Evolutionary conservation across 2,888 invertebrate genomes (phyloP).

Genomic region (Latheticus oryzae): DNA sequence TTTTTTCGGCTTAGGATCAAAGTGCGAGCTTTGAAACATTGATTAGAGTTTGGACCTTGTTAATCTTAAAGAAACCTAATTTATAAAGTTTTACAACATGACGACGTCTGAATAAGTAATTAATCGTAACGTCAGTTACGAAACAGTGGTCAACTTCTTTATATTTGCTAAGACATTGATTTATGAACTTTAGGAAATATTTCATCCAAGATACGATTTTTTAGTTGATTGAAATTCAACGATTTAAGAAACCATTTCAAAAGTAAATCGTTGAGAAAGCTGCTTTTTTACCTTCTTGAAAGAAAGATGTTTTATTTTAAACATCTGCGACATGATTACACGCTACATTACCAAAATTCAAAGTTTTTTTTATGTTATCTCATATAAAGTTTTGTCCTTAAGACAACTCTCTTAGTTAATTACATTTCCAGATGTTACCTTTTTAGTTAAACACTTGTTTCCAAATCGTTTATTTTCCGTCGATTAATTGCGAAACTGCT

Average conservation of each 20-base stretch:
- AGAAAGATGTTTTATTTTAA: conserved; percentile 24
- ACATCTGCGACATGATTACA: conserved; percentile 21
- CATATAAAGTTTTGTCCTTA: too few species aligned
- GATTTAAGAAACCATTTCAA: conserved; percentile 4
- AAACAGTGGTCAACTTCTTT: neutral
- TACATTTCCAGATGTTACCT: conserved; percentile 13
- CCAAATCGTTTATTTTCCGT: conserved; percentile 21
- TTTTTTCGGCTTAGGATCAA: too few species aligned
- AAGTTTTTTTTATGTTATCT: too few species aligned
- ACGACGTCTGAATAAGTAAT: neutral
- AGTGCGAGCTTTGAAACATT: neutral
- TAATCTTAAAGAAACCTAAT: conserved; percentile 27
- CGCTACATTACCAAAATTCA: conserved; percentile 9
- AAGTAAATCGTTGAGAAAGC: conserved; percentile 18
- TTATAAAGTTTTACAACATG: conserved; percentile 26
- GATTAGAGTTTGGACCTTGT: conserved; percentile 4
- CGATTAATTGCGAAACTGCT: conserved; percentile 17
- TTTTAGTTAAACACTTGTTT: conserved; percentile 26
- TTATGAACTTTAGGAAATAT: conserved; percentile 21
- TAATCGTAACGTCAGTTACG: conserved; percentile 12
- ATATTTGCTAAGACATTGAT: conserved; percentile 20
- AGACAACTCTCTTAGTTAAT: too few species aligned
- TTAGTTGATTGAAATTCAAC: conserved; percentile 1
- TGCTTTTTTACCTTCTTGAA: neutral
- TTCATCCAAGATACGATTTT: too few species aligned